Percentiles rank a stretch among this genome's conserved stretches.
Evolutionary conservation across 2,797 vertebrate genomes (phyloP).

Genomic region (Emys orbicularis): DNA sequence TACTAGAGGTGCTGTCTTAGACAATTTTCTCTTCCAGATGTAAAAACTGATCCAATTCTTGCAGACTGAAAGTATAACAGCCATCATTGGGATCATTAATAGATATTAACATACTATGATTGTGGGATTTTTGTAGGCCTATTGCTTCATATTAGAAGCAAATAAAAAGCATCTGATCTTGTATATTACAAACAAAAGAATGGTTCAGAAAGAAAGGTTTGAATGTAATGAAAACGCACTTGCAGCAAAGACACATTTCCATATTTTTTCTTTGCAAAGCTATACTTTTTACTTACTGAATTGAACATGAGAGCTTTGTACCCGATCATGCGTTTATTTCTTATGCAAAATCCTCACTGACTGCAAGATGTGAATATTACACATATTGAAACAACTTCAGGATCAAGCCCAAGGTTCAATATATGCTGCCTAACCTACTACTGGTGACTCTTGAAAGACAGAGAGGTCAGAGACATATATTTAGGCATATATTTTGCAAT

Average conservation of each 20-base stretch:
- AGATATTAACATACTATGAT: not conserved
- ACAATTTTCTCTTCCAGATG: not conserved
- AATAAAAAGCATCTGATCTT: not conserved
- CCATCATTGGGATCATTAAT: not conserved
- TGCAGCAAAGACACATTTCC: not conserved
- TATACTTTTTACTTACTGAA: slow-evolving; percentile 5
- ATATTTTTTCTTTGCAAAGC: not conserved
- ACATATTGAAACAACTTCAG: not conserved
- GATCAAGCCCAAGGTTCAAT: not conserved
- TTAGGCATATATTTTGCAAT: not conserved
- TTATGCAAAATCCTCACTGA: slow-evolving; percentile 5
- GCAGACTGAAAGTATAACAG: not conserved
- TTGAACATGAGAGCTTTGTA: not conserved
- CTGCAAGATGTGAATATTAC: not conserved
- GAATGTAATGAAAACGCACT: not conserved
- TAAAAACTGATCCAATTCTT: not conserved
- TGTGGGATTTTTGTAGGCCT: not conserved
- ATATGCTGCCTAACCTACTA: not conserved
- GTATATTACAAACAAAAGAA: not conserved
- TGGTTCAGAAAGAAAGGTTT: not conserved
- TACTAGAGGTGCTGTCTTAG: not conserved
- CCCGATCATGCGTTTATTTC: not conserved
- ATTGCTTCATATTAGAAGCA: not conserved
- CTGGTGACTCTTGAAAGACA: not conserved
- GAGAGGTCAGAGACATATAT: too few species aligned